Percentiles rank a stretch among this genome's conserved stretches.
Conservation (phyloP, 2,888 invertebrate genomes). For the Carabus problematicus region DNA sequence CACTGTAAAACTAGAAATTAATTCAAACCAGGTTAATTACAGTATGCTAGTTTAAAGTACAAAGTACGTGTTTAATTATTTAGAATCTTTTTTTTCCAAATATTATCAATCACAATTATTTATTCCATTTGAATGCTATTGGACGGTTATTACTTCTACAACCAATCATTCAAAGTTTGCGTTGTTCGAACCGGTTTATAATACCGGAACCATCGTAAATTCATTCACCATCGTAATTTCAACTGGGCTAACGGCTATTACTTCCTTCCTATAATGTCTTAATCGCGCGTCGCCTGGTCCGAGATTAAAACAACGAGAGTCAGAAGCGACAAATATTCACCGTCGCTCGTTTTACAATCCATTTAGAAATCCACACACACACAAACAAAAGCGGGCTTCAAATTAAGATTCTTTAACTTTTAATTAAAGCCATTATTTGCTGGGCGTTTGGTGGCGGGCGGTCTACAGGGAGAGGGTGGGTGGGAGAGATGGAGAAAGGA, state of each 20-base stretch:
- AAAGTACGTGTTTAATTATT: too few species aligned
- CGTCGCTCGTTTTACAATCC: constrained; percentile 51
- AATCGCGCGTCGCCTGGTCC: background rate
- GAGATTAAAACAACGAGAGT: constrained; percentile 3
- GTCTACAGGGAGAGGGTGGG: too few species aligned
- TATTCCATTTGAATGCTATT: too few species aligned
- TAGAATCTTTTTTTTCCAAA: too few species aligned
- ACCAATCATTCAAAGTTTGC: too few species aligned
- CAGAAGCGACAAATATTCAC: constrained; percentile 28
- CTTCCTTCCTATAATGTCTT: constrained; percentile 30
- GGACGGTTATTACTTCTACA: too few species aligned
- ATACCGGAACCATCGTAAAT: too few species aligned
- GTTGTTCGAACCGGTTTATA: too few species aligned
- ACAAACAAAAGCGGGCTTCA: constrained; percentile 54
- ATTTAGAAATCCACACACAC: constrained; percentile 50
- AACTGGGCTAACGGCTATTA: constrained; percentile 13
- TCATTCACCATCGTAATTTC: too few species aligned
- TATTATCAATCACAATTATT: too few species aligned
- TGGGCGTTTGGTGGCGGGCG: too few species aligned
- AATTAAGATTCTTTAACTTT: constrained; percentile 56
- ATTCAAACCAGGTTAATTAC: constrained; percentile 23
- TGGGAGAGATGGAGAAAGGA: constrained; percentile 50
- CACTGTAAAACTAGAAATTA: constrained; percentile 30
- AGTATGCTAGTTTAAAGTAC: too few species aligned
- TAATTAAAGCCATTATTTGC: constrained; percentile 56